Conservation (phyloP, 2,113 vertebrate species). For the Aptenodytes patagonicus region DNA sequence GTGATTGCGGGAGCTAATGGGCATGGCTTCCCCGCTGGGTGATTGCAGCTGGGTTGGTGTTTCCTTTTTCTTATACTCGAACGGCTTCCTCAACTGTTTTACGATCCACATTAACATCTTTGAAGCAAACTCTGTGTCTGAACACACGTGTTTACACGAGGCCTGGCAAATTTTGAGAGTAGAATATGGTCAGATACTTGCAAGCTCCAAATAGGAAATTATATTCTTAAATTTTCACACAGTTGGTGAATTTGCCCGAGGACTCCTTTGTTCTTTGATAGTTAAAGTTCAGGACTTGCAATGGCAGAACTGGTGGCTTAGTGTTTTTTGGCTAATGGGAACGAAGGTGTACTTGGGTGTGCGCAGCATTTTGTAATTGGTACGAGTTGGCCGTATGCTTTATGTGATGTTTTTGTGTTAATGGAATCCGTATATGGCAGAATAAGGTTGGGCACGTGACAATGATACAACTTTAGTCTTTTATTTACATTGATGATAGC, state of each 20-base stretch:
- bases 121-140: fast-evolving
- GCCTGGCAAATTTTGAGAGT: not conserved
- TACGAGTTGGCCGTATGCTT: fast-evolving
- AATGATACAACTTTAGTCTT: not conserved
- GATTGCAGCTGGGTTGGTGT: not conserved
- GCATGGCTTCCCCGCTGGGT: not conserved
- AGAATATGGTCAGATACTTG: not conserved
- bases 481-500: not conserved
- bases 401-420: not conserved
- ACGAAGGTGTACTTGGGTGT: no score
- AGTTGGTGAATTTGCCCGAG: not conserved
- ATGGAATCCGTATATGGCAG: fast-evolving
- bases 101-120: fast-evolving
- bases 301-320: not conserved
- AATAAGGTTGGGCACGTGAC: no score
- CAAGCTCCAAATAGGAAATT: not conserved
- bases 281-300: not conserved
- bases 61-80: not conserved
- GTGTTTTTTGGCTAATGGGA: not conserved
- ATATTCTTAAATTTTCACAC: fast-evolving
- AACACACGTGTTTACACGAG: fast-evolving
- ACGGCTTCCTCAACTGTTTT: not conserved
- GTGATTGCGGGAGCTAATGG: fast-evolving
- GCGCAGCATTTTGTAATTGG: fast-evolving
- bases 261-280: not conserved